These are phyloP conservation scores for Luperina testacea DNA, from an alignment of 2,888 invertebrate genomes.

Conservation along the genomic window DNA sequence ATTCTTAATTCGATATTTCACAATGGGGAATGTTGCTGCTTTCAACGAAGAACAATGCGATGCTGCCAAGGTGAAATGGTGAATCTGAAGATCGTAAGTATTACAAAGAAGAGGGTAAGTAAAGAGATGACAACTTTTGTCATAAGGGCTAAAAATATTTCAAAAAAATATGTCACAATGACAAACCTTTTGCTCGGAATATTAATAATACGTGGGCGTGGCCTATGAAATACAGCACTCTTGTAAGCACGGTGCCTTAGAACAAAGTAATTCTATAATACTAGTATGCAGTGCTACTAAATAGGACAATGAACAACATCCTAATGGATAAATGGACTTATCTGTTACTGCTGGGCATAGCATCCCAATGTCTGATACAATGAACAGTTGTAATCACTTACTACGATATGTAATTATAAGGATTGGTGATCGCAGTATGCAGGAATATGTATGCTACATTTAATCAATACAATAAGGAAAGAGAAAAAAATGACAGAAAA, in stretches of 20 bases:
- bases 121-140: background rate
- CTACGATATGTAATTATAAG: background rate
- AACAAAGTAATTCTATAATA: slow-evolving; percentile 17
- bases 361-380: background rate
- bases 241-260: background rate
- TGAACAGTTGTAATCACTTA: slow-evolving; percentile 14
- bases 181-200: background rate
- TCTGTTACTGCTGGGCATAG: background rate
- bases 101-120: slow-evolving; percentile 32
- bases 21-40: background rate
- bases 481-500: too few relatives aligned
- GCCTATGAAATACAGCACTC: background rate
- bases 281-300: slow-evolving; percentile 11
- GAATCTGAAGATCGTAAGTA: slow-evolving; percentile 17
- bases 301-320: slow-evolving; percentile 16
- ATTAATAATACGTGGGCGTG: slow-evolving; percentile 9
- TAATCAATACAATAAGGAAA: background rate
- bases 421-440: background rate
- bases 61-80: background rate
- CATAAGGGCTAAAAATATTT: slow-evolving; percentile 2
- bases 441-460: too few relatives aligned
- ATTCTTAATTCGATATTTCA: slow-evolving; percentile 1
- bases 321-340: slow-evolving; percentile 5
- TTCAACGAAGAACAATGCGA: background rate
- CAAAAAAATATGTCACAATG: background rate